Evolutionary conservation across 1,140 invertebrate genomes (phyloP), one percentile per base, ranked within the genome.

Genomic region (Heliconius congener): DNA sequence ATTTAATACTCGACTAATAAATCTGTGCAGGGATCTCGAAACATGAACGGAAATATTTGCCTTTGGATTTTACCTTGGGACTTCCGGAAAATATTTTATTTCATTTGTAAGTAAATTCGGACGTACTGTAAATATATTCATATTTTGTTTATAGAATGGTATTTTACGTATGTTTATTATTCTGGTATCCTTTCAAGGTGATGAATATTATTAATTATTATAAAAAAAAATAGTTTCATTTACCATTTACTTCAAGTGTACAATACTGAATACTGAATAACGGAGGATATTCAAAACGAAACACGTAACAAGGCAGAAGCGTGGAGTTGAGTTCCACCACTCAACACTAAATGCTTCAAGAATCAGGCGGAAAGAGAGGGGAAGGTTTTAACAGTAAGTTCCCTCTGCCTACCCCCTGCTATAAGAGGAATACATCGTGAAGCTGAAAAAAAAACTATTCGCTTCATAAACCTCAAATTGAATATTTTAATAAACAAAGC

Each of bases 1-100:
- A 80, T 80, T 80, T 80, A 77, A 80, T 80, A 80, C 79, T 80
- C 76, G 39, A 55, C 79, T 80, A 80, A 80, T 75, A 80, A 80
- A 80, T 81, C 79, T 71, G 72, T 77, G 66, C 46, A 71, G 70
- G 18, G 50, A 71, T 72, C 37, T 60, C 50, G 37, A 75, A 66
- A 46, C 74, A 23, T 71, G 60, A 46, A 76, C 46, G 39, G 57
- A 76, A 71, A 76, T 70, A 76, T 76, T 76, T 76, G 66, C 37
- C 74, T 42, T 76, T 46, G 39, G 66, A 76, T 76, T 76, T 76
- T 42, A 76, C 39, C 57, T 76, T 76, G 57, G 57, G n/a, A 60
- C 57, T 60, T 60, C 57, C 57, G 57, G n/a, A 60, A 60, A 60
- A 60, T 23, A 60, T 60, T 60, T 60, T 60, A 60, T 66, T 66